phyloP scores from a whole-genome alignment of 2,797 vertebrate genomes.

The Glyptemys insculpta region DNA sequence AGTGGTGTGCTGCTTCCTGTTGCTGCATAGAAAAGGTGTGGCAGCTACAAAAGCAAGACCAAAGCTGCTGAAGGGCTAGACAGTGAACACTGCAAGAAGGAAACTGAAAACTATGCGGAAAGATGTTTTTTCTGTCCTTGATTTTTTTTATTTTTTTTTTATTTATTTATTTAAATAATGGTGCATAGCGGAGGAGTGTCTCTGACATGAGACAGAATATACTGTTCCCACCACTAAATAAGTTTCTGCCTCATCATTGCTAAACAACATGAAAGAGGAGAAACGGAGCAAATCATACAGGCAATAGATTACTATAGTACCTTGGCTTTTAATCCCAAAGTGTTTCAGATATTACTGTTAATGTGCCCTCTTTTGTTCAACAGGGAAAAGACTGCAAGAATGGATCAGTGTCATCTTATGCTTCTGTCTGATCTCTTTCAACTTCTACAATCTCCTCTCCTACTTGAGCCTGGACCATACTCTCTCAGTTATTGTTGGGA shows the following conservation, averaged over 20 bases:
- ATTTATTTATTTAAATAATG: neutral
- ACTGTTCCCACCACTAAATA: neutral
- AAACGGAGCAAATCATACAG: constrained; percentile 6
- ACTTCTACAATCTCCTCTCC: constrained; percentile 92
- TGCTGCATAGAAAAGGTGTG: neutral
- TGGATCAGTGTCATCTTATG: constrained; percentile 94
- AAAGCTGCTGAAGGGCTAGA: neutral
- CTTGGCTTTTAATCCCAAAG: neutral
- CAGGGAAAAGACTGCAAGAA: constrained; percentile 96
- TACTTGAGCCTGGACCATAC: constrained; percentile 91
- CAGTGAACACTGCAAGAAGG: neutral
- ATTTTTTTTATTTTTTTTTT: neutral
- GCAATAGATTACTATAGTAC: neutral
- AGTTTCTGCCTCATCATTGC: neutral
- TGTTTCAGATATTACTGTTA: neutral
- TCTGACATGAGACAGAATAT: neutral
- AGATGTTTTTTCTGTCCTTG: constrained; percentile 32
- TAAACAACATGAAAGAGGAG: neutral
- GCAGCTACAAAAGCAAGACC: neutral
- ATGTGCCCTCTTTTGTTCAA: neutral
- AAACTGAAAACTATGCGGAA: constrained; percentile 32
- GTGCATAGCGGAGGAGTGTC: neutral
- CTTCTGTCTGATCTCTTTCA: constrained; percentile 94
- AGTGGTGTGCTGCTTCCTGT: neutral
- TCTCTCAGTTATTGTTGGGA: constrained; percentile 87